Conservation (phyloP, 2,113 vertebrate genomes). For the Zosterops hypoxanthus region DNA sequence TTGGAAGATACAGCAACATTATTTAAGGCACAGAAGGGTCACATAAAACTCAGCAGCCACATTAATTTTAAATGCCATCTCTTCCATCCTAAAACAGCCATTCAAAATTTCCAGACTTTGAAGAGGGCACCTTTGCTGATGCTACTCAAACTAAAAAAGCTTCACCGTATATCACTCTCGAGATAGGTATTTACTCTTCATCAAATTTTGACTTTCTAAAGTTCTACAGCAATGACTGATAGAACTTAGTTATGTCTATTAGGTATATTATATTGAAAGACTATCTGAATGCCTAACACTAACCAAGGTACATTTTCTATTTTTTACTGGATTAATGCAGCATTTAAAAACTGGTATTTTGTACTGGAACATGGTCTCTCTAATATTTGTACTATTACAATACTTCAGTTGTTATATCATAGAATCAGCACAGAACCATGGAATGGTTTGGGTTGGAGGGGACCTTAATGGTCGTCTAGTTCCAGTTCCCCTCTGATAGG, state of each 20-base stretch:
- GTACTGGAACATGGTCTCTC: background rate
- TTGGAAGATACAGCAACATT: background rate
- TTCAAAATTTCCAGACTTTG: background rate
- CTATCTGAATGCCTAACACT: background rate
- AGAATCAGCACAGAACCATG: background rate
- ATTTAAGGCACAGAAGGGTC: constrained; percentile 3
- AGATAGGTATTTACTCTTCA: background rate
- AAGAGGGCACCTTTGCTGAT: background rate
- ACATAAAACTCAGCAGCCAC: background rate
- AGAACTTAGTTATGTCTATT: background rate
- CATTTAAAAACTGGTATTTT: background rate
- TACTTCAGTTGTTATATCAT: background rate
- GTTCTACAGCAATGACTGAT: background rate
- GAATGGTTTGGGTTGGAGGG: background rate
- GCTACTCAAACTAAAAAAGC: background rate
- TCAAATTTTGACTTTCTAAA: background rate
- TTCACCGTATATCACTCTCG: background rate
- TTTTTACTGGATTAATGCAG: background rate
- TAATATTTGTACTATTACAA: background rate
- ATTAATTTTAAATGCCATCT: background rate
- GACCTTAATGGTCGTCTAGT: background rate
- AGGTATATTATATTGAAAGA: background rate
- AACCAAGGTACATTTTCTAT: background rate
- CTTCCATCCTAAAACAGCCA: background rate
- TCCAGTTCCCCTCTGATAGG: background rate